phyloP scores from a whole-genome alignment of 1,140 invertebrate species.

The Semibalanus balanoides region DNA sequence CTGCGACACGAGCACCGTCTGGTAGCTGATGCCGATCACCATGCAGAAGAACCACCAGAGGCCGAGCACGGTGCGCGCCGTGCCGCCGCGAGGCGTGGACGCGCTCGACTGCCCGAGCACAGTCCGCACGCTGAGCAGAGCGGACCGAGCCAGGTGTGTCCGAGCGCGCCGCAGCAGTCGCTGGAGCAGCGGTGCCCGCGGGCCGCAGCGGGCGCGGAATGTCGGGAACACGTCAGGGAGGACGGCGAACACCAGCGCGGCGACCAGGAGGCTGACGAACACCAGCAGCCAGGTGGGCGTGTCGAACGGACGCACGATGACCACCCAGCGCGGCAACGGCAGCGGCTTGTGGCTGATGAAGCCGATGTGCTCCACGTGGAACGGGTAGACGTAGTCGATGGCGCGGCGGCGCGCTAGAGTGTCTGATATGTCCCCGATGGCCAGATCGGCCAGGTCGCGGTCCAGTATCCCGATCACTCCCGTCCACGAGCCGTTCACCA shows the following conservation, averaged over 20 bases:
- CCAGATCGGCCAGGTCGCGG: neutral
- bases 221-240: neutral
- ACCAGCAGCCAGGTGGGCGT: neutral
- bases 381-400: neutral
- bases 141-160: neutral
- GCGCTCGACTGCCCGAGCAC: neutral
- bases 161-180: too few species aligned
- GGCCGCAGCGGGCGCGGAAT: too few species aligned
- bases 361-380: neutral
- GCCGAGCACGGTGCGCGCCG: slow-evolving; percentile 10
- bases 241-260: neutral
- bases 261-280: neutral
- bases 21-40: slow-evolving; percentile 13
- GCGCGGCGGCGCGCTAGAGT: neutral
- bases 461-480: neutral
- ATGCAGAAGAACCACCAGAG: slow-evolving; percentile 18
- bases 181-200: neutral
- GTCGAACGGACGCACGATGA: neutral
- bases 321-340: neutral
- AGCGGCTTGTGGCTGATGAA: neutral
- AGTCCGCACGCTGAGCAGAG: neutral
- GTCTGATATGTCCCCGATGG: neutral
- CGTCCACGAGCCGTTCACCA: neutral
- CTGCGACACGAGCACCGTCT: slow-evolving; percentile 14
- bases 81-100: neutral